A percentile compares a stretch with the other conserved stretches of the same genome.
Conservation (phyloP, 2,797 vertebrate species). For the Notoglanidium macrostoma region DNA sequence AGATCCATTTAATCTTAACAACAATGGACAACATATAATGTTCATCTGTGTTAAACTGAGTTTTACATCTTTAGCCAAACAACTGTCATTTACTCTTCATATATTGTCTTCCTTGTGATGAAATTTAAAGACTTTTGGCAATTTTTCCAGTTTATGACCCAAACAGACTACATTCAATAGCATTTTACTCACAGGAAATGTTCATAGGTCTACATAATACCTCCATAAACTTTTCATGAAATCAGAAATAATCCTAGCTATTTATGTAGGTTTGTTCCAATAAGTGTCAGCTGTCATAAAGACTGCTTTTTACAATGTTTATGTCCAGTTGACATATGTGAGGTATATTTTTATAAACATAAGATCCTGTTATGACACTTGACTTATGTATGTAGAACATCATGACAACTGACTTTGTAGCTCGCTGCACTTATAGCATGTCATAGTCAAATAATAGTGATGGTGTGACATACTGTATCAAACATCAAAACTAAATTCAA, state of each 20-base stretch:
- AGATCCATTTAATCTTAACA: slow-evolving; percentile 11
- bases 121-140: not conserved
- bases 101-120: not conserved
- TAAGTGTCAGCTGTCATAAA: not conserved
- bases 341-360: not conserved
- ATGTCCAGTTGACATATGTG: not conserved
- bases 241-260: not conserved
- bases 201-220: not conserved
- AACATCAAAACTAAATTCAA: not conserved
- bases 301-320: not conserved
- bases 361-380: not conserved
- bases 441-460: not conserved
- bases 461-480: not conserved
- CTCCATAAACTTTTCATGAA: not conserved
- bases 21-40: slow-evolving; percentile 14
- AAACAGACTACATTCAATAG: not conserved
- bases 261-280: not conserved
- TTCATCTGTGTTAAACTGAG: not conserved
- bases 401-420: not conserved
- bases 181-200: not conserved
- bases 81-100: not conserved
- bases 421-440: not conserved
- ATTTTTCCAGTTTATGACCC: not conserved
- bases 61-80: not conserved
- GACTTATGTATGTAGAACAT: not conserved